Conservation (phyloP, 2,113 vertebrate species). For the Scalopus aquaticus region DNA sequence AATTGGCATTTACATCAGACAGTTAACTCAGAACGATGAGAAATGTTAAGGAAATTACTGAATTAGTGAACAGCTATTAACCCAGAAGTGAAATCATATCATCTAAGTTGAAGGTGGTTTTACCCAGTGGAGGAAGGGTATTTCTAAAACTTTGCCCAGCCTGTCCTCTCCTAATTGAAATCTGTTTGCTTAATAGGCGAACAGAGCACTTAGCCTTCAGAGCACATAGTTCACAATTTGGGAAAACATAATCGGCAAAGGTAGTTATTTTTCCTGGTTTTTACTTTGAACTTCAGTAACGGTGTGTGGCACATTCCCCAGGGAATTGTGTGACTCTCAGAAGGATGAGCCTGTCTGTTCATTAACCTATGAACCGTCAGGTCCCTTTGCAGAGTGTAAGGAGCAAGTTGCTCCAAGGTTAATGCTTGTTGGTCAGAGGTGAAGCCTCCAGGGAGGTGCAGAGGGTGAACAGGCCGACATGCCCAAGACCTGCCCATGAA, state of each 20-base stretch:
- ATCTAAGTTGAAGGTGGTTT: conserved; percentile 53
- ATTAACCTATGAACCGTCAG: conserved; percentile 74
- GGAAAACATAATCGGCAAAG: conserved; percentile 33
- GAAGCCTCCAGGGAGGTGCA: conserved; percentile 61
- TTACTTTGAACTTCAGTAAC: conserved; percentile 52
- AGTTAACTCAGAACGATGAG: conserved; percentile 57
- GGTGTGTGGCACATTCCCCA: not conserved
- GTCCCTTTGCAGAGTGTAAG: conserved; percentile 66
- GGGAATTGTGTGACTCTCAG: conserved; percentile 58
- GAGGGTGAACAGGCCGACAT: conserved; percentile 60
- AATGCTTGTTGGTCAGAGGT: conserved; percentile 70
- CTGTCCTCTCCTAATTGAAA: conserved; percentile 68
- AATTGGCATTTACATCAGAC: conserved; percentile 43
- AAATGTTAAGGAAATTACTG: conserved; percentile 56
- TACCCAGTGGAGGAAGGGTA: not conserved
- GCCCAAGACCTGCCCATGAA: conserved; percentile 63
- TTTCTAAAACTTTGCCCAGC: conserved; percentile 25
- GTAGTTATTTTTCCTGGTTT: conserved; percentile 53
- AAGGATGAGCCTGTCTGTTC: conserved; percentile 70
- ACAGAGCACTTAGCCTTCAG: no score
- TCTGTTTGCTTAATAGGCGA: conserved; percentile 61
- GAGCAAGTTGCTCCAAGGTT: conserved; percentile 61
- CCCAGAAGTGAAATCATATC: conserved; percentile 63
- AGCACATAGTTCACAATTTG: conserved; percentile 47
- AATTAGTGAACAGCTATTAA: conserved; percentile 58